Evolutionary conservation across 23 tunicate genomes (phyloP).

Genomic region (Ciona savignyi): DNA sequence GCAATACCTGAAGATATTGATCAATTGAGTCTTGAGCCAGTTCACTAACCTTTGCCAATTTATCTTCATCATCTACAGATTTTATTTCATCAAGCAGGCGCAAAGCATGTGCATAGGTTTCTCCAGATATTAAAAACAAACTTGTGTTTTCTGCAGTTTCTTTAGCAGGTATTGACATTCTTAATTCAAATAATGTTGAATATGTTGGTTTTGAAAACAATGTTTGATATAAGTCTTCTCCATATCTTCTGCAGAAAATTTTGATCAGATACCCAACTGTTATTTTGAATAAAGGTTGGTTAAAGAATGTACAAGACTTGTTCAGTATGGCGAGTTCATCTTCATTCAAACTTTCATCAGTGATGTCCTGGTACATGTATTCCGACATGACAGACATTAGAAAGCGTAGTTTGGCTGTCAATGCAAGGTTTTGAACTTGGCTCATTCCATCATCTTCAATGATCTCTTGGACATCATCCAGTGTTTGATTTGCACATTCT

Average conservation of each 20-base stretch:
- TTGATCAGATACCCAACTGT: conserved; percentile 20
- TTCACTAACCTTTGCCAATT: background rate
- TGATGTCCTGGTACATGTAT: background rate
- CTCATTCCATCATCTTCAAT: background rate
- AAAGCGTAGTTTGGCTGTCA: conserved; percentile 11
- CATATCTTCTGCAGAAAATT: conserved; percentile 27
- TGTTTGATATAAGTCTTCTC: background rate
- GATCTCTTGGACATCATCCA: background rate
- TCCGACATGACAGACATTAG: background rate
- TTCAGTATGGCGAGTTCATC: background rate
- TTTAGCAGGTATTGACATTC: conserved; percentile 2
- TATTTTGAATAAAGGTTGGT: background rate
- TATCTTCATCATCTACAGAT: background rate
- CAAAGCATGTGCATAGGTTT: conserved; percentile 10
- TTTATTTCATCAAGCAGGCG: conserved; percentile 7
- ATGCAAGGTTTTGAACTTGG: conserved; percentile 23
- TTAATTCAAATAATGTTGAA: background rate
- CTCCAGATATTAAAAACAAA: conserved; percentile 13
- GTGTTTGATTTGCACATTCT: background rate
- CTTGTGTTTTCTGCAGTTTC: conserved; percentile 8
- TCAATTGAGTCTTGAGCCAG: conserved; percentile 20
- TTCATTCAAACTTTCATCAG: background rate
- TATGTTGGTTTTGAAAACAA: background rate
- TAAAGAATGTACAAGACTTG: conserved; percentile 1
- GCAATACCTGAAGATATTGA: conserved; percentile 20